Evolutionary conservation across 2,797 vertebrate genomes (phyloP), one percentile per base, ranked within the genome.

Genomic region (Ambastaia sidthimunki): DNA sequence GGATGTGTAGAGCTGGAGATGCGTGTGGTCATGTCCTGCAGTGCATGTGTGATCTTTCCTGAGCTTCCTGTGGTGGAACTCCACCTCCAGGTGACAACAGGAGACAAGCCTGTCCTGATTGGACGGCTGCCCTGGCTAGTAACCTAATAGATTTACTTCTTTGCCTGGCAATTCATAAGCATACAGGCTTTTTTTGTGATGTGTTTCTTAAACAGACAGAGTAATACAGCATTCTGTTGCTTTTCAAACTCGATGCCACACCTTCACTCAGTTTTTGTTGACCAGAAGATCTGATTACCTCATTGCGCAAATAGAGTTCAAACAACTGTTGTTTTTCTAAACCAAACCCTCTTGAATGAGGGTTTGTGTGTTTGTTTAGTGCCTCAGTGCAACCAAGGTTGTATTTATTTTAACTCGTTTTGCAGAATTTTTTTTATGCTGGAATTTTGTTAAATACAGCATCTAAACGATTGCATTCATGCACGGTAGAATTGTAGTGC

Each of bases 241-340:
- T 81, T 55, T 73, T 52, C 10, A 10, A 15, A 0, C 16, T 48
- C 50, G 1, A 48, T 31, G 62, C 18, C 77, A 48, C 62, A 5
- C 73, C 68, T 72, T 44, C 4, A 25, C 31, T n/a, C 37, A n/a
- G 21, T 31, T 48, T 44, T 41, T 25, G 44, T 37, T 65, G 21
- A 41, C 71, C 69, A 70, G 47, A 48, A 7, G 48, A n/a, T 63
- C 34, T 21, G 31, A 21, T 66, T 34, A 69, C 11, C 16, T 71
- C 55, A 37, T 70, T 74, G 28, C 60, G 23, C 66, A 78, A 71
- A 81, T 37, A 70, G 25, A 76, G 44, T 50, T 66, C 69, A 73
- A 70, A 74, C n/a, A 21, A 7, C 23, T 54, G 34, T 47, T 76
- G 69, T 21, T 34, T 68, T 60, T 25, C 4, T 11, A 21, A 48